These are phyloP conservation scores for Aurelia sp. DNA, from an alignment of 30 jellyfish, hydroid and myxozoan genomes.

Conservation along the genomic window DNA sequence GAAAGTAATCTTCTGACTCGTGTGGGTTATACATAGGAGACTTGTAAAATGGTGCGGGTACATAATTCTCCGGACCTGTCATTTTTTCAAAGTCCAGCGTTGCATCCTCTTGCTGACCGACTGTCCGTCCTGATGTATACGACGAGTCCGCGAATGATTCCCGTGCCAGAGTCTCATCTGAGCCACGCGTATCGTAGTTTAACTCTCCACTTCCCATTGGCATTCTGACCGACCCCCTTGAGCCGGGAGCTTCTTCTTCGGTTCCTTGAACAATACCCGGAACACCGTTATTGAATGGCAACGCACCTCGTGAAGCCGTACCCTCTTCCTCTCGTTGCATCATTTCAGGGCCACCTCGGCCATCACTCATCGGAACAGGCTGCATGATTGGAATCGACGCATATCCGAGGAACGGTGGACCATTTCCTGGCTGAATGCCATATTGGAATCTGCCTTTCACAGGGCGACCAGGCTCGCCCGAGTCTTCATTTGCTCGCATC, in stretches of 20 bases:
- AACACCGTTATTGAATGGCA: slow-evolving; percentile 12
- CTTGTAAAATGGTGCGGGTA: slow-evolving; percentile 76
- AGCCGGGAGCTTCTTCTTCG: slow-evolving; percentile 1
- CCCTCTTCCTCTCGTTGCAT: slow-evolving; percentile 14
- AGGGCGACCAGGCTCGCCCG: slow-evolving; percentile 64
- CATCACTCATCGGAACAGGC: slow-evolving; percentile 55
- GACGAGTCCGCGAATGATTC: slow-evolving; percentile 1
- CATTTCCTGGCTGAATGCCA: slow-evolving; percentile 50
- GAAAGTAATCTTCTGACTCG: slow-evolving; percentile 76
- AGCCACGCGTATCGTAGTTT: background rate
- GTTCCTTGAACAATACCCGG: slow-evolving; percentile 30
- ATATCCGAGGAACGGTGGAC: slow-evolving; percentile 82
- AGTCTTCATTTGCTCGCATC: slow-evolving; percentile 23
- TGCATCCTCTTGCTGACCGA: slow-evolving; percentile 46
- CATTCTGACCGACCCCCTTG: background rate
- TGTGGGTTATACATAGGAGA: slow-evolving; percentile 87
- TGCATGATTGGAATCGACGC: slow-evolving; percentile 87
- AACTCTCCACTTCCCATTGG: slow-evolving; percentile 10
- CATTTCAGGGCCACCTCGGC: background rate
- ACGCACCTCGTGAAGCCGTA: background rate
- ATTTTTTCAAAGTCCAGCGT: slow-evolving; percentile 67
- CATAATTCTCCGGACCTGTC: slow-evolving; percentile 64
- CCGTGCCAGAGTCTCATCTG: slow-evolving; percentile 32
- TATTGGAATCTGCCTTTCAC: slow-evolving; percentile 33
- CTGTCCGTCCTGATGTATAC: slow-evolving; percentile 2